phyloP scores from a whole-genome alignment of 1,140 invertebrate genomes.

The Phenacoccus solenopsis region DNA sequence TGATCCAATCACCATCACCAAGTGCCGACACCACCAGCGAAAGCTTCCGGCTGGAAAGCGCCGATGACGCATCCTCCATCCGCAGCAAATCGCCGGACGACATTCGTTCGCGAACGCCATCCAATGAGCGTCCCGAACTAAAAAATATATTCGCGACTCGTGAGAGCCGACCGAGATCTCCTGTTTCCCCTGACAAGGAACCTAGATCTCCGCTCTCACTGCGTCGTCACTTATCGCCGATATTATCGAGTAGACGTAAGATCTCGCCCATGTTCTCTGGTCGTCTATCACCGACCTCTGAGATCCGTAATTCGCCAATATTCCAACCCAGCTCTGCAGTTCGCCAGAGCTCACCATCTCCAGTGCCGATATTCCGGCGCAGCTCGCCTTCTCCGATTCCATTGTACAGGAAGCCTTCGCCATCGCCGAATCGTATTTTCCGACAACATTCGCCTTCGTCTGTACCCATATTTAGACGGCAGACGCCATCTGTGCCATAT shows the following conservation, averaged over 20 bases:
- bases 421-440: background rate
- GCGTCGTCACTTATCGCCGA: background rate
- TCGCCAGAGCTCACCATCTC: background rate
- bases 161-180: background rate
- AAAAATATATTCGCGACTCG: background rate
- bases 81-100: background rate
- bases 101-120: background rate
- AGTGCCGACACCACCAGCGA: conserved; percentile 43
- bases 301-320: too few species aligned
- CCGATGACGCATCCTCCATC: conserved; percentile 32
- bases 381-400: background rate
- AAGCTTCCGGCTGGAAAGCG: conserved; percentile 41
- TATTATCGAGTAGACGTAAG: background rate
- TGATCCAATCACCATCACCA: conserved; percentile 18
- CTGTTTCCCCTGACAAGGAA: background rate
- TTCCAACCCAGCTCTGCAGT: background rate
- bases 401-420: background rate
- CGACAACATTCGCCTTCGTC: conserved; percentile 1
- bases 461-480: background rate
- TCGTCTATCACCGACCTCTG: background rate
- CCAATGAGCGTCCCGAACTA: background rate
- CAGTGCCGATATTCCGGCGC: background rate
- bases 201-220: background rate
- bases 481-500: background rate
- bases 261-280: background rate